Base-by-base conservation (phyloP, 1,140 invertebrate species). In the Drosophila melanica region DNA sequence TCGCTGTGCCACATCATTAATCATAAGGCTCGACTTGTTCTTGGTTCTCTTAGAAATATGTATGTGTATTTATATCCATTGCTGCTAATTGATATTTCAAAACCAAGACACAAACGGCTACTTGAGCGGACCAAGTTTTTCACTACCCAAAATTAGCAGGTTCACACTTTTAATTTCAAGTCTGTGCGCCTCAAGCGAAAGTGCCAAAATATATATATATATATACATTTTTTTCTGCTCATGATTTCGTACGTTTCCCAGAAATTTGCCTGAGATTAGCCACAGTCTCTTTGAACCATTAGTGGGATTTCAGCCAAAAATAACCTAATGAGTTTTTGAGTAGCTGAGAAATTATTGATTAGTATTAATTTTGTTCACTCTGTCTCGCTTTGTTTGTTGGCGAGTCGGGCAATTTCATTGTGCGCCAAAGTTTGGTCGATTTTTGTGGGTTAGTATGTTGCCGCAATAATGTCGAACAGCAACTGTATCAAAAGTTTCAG, bases 161-260 rank as follows among this genome's bases (percentile, higher is more conserved):
- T 80, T 89, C 67, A 89, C 79, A 89, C 84, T 89, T 80, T 89
- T 89, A 72, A 89, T 89, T 90, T 89, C 65, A 54, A 39, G 47
- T 70, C 65, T 65, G 44, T 23, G 48, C 9, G 65, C 79, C 80
- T 60, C 57, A 39, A 86, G 84, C 84, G 84, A 89, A 89, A 89
- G 84, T 87, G 76, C 18, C 30, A 39, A 57, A 27, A 39, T 23
- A n/a, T 42, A 18, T 45, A 27, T 27, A 27, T 27, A 7, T 4
- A 27, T 27, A 27, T 7, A 27, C 0, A 4, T 23, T 23, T 33
- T 33, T 33, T 39, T 53, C 41, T 44, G 16, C 12, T 23, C 37
- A 18, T 35, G 16, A 27, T 12, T 65, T 60, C n/a, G 18, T 39
- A 8, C 14, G 27, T 20, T 63, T 50, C 50, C 39, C 57, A 62